Conservation (phyloP, 2,888 invertebrate genomes). For the Myopa tessellatipennis region DNA sequence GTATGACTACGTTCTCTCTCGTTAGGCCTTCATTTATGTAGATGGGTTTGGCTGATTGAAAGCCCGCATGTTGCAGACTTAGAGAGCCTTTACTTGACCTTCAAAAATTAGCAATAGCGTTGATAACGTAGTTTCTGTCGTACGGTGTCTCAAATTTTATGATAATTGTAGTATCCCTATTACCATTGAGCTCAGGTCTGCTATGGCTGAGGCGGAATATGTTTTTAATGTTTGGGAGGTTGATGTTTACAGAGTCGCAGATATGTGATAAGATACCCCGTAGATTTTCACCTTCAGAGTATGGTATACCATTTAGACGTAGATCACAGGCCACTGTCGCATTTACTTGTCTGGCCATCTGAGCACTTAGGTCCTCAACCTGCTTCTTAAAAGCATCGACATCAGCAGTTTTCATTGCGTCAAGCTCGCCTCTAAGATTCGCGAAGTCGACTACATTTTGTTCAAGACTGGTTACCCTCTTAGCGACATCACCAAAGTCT, state of each 20-base stretch:
- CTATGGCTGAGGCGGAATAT: background rate
- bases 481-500: too few species aligned
- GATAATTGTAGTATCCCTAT: background rate
- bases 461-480: too few species aligned
- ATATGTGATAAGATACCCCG: too few species aligned
- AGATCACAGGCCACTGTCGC: background rate
- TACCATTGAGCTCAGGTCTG: background rate
- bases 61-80: conserved; percentile 1
- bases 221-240: background rate
- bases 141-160: conserved; percentile 4
- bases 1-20: background rate
- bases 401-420: too few species aligned
- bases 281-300: background rate
- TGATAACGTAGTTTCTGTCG: conserved; percentile 12
- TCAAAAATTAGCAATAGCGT: background rate
- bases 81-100: background rate
- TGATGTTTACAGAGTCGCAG: background rate
- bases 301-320: conserved; percentile 1
- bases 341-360: conserved; percentile 1
- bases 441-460: too few species aligned
- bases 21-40: conserved; percentile 24
- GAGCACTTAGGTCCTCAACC: background rate
- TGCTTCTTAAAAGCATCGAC: too few species aligned
- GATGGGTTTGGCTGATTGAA: conserved; percentile 12
- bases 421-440: too few species aligned